A percentile compares a stretch with the other conserved stretches of the same genome.
phyloP scores from a whole-genome alignment of 2,113 vertebrate species.

The Peromyscus polionotus region DNA sequence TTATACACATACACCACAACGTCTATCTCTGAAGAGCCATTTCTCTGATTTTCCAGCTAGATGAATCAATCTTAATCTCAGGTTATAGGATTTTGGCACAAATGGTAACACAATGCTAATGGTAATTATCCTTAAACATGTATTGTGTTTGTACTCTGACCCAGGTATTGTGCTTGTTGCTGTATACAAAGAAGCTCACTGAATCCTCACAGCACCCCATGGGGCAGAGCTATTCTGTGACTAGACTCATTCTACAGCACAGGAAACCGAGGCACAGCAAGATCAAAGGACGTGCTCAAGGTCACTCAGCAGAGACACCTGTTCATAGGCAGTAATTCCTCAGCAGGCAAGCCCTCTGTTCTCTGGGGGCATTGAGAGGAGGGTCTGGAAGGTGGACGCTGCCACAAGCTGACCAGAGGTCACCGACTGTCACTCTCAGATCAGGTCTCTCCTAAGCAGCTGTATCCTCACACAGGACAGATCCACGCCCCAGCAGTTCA shows the following conservation, averaged over 20 bases:
- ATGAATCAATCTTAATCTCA: not conserved
- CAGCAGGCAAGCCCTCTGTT: not conserved
- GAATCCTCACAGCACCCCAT: not conserved
- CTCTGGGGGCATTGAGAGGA: not conserved
- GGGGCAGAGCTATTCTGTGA: not conserved
- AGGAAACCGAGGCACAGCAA: not conserved
- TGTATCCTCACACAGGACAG: not conserved
- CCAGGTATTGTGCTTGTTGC: not conserved
- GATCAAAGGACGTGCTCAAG: not conserved
- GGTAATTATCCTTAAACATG: not conserved
- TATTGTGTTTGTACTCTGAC: not conserved
- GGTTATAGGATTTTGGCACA: not conserved
- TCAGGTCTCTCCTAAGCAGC: not conserved
- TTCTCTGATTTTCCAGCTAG: not conserved
- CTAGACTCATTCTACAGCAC: not conserved
- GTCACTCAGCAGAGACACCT: not conserved
- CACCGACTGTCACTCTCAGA: not conserved
- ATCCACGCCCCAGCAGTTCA: accelerated
- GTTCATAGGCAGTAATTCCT: not conserved
- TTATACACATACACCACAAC: no score
- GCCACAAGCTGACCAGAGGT: not conserved
- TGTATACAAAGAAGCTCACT: not conserved
- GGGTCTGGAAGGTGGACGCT: no score
- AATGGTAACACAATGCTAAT: not conserved
- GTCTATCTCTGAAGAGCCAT: not conserved